These are phyloP conservation scores for Sorex maritimensis DNA, from an alignment of 2,797 vertebrate genomes.

Conservation along the genomic window DNA sequence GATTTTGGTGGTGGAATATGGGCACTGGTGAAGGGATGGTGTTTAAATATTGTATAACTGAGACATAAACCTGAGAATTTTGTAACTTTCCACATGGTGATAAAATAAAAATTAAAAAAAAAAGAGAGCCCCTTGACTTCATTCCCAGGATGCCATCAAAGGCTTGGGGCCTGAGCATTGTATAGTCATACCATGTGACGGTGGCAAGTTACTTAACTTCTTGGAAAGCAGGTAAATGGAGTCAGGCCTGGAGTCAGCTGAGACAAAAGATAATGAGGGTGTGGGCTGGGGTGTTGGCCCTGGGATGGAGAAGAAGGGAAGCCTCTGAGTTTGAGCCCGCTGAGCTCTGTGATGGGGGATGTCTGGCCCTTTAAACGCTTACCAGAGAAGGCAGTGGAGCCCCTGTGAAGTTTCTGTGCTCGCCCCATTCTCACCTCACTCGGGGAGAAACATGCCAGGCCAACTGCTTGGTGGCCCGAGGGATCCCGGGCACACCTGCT, in stretches of 20 bases:
- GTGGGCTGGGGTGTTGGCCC: neutral
- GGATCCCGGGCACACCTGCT: neutral
- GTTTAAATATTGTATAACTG: too few species aligned
- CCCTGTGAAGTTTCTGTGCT: neutral
- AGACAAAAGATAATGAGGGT: neutral
- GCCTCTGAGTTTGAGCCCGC: neutral
- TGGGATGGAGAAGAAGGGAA: neutral
- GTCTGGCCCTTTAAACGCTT: neutral
- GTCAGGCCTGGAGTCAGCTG: neutral
- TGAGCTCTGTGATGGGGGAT: neutral
- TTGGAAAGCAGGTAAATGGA: neutral
- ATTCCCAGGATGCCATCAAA: neutral
- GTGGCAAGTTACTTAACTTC: neutral
- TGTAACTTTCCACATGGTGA: too few species aligned
- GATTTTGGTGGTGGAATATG: too few species aligned
- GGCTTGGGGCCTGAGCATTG: neutral
- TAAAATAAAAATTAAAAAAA: too few species aligned
- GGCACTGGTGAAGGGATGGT: too few species aligned
- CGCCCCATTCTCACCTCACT: neutral
- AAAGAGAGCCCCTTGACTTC: neutral
- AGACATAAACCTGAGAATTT: too few species aligned
- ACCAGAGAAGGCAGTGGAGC: neutral
- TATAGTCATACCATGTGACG: neutral
- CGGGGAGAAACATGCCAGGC: constrained; percentile 5
- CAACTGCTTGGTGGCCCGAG: neutral